Evolutionary conservation across 2,888 invertebrate genomes (phyloP), one percentile per base, ranked within the genome.

Genomic region (Hirtodrosophila trivittata): DNA sequence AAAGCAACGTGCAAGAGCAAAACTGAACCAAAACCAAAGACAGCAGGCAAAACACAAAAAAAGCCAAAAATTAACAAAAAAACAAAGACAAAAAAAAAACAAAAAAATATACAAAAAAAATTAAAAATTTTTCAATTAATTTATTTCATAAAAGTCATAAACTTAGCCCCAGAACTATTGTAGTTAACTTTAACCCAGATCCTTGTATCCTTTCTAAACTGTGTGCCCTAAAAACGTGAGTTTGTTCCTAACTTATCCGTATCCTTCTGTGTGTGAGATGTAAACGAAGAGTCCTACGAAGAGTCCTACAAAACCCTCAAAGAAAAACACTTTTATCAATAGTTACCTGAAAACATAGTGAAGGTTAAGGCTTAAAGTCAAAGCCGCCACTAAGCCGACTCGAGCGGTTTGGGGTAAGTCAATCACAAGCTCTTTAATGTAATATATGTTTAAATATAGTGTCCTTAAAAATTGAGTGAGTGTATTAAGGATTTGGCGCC

Each of bases 1-100:
- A 55, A 74, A 69, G 55, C 68, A 72, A 70, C 77, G 72, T 75
- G 71, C 33, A 67, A 82, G 77, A 81, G 66, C 76, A 57, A 13
- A 56, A 56, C 50, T 35, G 8, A 50, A 56, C 50, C 38, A 9
- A 50, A 67, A 62, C 18, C 39, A 35, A n/a, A 56, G 66, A 10
- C 16, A 55, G 5, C 8, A n/a, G 57, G 21, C 54, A 30, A 43
- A 47, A 39, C 43, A 39, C 46, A 49, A 46, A 47, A 52, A 45
- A 47, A n/a, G n/a, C n/a, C n/a, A n/a, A n/a, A n/a, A n/a, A n/a
- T n/a, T n/a, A 42, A 47, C 43, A 52, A 49, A 46, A 47, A 52
- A 49, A 4, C 18, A 33, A 57, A 51, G 45, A 9, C 9, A 51
- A 56, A 49, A 46, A 42, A 50, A 25, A 26, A 43, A 41, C 14